These are phyloP conservation scores for Acipenser oxyrinchus DNA, from an alignment of 2,797 vertebrate genomes.

Conservation along the genomic window DNA sequence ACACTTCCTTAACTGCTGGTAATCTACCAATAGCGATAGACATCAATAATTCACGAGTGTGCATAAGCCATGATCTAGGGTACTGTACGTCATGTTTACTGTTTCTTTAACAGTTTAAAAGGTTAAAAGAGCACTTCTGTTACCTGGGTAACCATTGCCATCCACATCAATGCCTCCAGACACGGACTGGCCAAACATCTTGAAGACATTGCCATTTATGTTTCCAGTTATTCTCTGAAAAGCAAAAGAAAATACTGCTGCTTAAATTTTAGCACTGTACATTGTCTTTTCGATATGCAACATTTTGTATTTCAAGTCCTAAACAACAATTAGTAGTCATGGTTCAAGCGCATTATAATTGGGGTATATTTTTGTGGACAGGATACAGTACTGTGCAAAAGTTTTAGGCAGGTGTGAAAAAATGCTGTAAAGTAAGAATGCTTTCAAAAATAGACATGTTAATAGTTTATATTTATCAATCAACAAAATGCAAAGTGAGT, in stretches of 20 bases:
- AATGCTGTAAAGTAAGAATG: no score
- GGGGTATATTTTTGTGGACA: no score
- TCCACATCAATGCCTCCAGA: conserved; percentile 83
- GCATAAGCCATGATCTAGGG: not conserved
- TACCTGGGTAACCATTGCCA: conserved; percentile 87
- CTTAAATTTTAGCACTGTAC: no score
- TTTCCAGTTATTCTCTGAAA: conserved; percentile 78
- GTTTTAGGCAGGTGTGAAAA: no score
- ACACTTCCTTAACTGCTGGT: not conserved
- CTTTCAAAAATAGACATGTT: no score
- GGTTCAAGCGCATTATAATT: no score
- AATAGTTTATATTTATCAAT: no score
- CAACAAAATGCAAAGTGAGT: no score
- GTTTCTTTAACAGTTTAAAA: not conserved
- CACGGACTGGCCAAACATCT: conserved; percentile 92
- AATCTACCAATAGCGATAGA: not conserved
- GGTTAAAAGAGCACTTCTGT: conserved; percentile 5
- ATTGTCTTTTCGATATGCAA: no score
- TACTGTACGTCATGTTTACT: not conserved
- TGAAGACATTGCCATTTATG: conserved; percentile 62
- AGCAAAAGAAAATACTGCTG: conserved; percentile 14
- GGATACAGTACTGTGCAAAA: no score
- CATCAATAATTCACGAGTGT: not conserved
- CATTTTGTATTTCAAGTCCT: no score
- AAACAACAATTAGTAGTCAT: no score